A percentile compares a stretch with the other conserved stretches of the same genome.
These are phyloP conservation scores for Synchiropus splendidus DNA, from an alignment of 2,113 vertebrate species.

Conservation along the genomic window DNA sequence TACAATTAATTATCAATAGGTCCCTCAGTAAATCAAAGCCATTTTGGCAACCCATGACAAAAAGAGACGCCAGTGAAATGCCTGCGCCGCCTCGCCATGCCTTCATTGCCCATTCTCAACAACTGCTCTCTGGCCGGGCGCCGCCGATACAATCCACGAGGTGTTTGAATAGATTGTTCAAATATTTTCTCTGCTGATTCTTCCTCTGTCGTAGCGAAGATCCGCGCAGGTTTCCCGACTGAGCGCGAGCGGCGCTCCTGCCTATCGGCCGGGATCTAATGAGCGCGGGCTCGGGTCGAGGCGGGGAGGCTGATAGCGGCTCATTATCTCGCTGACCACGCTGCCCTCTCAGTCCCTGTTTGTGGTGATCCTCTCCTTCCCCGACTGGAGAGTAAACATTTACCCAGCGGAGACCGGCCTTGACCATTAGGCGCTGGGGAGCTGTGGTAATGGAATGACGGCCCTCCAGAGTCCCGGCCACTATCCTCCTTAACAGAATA, in stretches of 20 bases:
- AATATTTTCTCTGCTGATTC: conserved; percentile 74
- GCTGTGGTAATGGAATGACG: conserved; percentile 54
- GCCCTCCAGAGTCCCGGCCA: conserved; percentile 42
- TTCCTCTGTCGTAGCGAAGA: conserved; percentile 31
- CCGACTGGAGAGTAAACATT: conserved; percentile 61
- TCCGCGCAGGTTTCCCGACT: conserved; percentile 19
- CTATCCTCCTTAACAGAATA: conserved; percentile 53
- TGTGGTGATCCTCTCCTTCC: conserved; percentile 37
- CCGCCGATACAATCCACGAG: conserved; percentile 63
- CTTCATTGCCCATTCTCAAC: conserved; percentile 74
- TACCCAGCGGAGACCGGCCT: conserved; percentile 42
- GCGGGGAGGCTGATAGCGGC: conserved; percentile 42
- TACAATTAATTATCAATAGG: conserved; percentile 77
- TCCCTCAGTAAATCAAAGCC: conserved; percentile 72
- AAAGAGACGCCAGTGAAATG: conserved; percentile 46
- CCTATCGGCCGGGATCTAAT: conserved; percentile 55
- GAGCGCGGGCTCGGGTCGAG: conserved; percentile 46
- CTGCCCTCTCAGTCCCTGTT: conserved; percentile 46
- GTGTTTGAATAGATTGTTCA: conserved; percentile 77
- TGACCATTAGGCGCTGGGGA: conserved; percentile 57
- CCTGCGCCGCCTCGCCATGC: conserved; percentile 49
- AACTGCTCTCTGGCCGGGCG: conserved; percentile 70
- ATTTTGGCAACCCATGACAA: conserved; percentile 65
- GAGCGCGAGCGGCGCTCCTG: conserved; percentile 50
- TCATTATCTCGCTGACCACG: conserved; percentile 60